Evolutionary conservation across 2,888 invertebrate species (phyloP).

Genomic region (Coleophora flavipennella): DNA sequence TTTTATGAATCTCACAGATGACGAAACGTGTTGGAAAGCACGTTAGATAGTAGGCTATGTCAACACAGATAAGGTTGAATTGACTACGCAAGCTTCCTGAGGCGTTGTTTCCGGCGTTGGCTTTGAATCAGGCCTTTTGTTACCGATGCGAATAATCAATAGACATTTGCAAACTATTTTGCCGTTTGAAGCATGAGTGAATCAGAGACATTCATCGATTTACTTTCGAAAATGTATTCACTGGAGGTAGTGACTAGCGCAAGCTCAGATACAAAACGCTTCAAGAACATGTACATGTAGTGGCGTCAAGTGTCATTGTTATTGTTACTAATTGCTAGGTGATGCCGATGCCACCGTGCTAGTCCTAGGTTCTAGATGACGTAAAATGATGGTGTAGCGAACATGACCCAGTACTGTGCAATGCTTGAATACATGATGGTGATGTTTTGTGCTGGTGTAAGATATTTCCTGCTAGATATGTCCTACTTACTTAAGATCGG

Average conservation of each 20-base stretch:
- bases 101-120: no score
- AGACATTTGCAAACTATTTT: slow-evolving; percentile 1
- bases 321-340: slow-evolving; percentile 45
- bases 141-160: slow-evolving; percentile 45
- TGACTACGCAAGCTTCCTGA: no score
- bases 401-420: slow-evolving; percentile 62
- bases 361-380: slow-evolving; percentile 61
- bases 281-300: slow-evolving; percentile 25
- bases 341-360: slow-evolving; percentile 63
- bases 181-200: slow-evolving; percentile 7
- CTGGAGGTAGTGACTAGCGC: slow-evolving; percentile 46
- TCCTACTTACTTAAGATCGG: not conserved
- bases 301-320: slow-evolving; percentile 11
- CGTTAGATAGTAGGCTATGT: no score
- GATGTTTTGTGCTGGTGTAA: slow-evolving; percentile 60
- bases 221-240: slow-evolving; percentile 50
- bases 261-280: slow-evolving; percentile 37
- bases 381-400: slow-evolving; percentile 53
- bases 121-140: slow-evolving; percentile 25
- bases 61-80: no score
- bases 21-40: no score
- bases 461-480: no score
- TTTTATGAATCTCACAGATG: no score
- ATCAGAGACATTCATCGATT: slow-evolving; percentile 5
- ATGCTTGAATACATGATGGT: slow-evolving; percentile 54